Evolutionary conservation across 2,888 invertebrate genomes (phyloP), one percentile per base, ranked within the genome.

Genomic region (Eupithecia insigniata): DNA sequence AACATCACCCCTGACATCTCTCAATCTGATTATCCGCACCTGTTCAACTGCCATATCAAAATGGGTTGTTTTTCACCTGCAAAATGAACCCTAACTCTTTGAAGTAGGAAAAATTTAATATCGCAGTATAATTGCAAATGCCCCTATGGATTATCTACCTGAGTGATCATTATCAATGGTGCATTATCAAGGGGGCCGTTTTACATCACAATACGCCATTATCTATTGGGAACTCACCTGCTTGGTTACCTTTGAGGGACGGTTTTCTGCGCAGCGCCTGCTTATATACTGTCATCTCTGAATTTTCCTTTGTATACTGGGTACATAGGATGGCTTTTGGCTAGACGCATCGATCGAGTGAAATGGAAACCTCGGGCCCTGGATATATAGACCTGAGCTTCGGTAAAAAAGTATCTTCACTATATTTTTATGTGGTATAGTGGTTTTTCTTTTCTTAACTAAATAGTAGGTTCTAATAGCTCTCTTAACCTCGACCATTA

Each of bases 91-190:
- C 76, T 77, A 72, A 22, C 60, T 68, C 71, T 74, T 76, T 76
- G 69, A 66, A 8, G 58, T 61, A 65, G 16, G 67, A 82, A 82
- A 82, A 82, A 81, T 79, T 73, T 87, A 87, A 89, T 90, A 87
- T 89, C 84, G 79, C 77, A 76, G 84, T 86, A 91, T 90, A 90
- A 90, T 90, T 91, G 90, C 83, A 70, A 76, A 80, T 88, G 86
- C 90, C 91, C 90, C 87, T 80, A 78, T 79, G 88, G 91, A 92
- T 94, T 91, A 92, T 90, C 88, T 89, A 93, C 92, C 92, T 93
- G 93, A 90, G 80, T 79, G 91, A 81, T 85, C 82, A 76, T 78
- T 80, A 81, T 87, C 83, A 89, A 88, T 90, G 84, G 80, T 78
- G 82, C 81, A 83, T 81, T 76, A 79, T 78, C 73, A 75, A 79